Evolutionary conservation across 2,797 vertebrate species (phyloP).

Genomic region (Catharus ustulatus): DNA sequence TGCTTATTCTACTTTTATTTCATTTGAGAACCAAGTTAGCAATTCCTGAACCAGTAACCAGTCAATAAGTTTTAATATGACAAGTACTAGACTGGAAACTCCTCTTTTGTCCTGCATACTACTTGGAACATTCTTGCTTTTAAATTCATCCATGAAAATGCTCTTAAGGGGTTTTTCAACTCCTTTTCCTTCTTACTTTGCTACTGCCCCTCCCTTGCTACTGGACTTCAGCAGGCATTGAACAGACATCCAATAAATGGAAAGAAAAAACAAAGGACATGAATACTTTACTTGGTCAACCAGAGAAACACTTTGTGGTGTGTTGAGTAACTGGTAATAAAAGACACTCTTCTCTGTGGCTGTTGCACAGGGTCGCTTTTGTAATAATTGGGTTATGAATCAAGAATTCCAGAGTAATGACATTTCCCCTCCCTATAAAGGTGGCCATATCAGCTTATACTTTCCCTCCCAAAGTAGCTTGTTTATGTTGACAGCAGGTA

Average conservation of each 20-base stretch:
- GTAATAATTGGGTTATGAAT: background rate
- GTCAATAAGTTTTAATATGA: background rate
- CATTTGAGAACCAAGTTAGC: background rate
- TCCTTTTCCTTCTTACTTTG: background rate
- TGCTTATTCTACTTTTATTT: background rate
- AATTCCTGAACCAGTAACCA: background rate
- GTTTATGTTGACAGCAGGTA: background rate
- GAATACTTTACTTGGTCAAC: constrained; percentile 19
- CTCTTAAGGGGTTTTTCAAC: background rate
- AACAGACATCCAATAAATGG: background rate
- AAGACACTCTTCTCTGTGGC: background rate
- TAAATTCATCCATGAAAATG: constrained; percentile 14
- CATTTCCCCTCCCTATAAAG: background rate
- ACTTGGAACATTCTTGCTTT: background rate
- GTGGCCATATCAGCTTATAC: background rate
- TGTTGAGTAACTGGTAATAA: background rate
- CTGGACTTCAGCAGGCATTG: background rate
- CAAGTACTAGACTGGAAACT: background rate
- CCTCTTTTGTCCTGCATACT: background rate
- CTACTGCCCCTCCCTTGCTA: background rate
- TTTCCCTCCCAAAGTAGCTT: background rate
- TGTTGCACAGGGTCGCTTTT: background rate
- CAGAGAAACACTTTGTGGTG: background rate
- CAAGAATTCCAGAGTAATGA: background rate
- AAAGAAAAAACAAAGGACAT: constrained; percentile 16